phyloP scores from a whole-genome alignment of 2,797 vertebrate genomes.

The Nyctibius grandis region DNA sequence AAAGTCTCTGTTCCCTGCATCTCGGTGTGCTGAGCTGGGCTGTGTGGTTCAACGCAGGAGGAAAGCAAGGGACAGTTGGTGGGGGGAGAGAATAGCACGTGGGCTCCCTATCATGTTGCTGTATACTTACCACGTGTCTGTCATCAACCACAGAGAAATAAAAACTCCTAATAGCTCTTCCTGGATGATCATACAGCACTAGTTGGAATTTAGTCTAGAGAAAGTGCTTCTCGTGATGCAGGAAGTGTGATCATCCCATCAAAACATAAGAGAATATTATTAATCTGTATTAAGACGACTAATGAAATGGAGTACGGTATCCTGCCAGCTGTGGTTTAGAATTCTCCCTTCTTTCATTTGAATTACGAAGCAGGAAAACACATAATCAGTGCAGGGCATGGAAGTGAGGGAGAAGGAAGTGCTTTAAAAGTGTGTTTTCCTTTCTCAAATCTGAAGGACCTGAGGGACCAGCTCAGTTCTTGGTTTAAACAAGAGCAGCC shows the following conservation, averaged over 20 bases:
- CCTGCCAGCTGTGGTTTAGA: conserved; percentile 25
- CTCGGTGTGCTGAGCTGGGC: rapidly evolving
- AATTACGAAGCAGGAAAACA: background rate
- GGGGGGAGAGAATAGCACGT: background rate
- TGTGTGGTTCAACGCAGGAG: background rate
- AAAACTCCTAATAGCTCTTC: background rate
- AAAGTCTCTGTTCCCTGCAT: background rate
- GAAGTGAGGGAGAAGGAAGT: background rate
- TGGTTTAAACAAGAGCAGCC: background rate
- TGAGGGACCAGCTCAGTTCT: background rate
- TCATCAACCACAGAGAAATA: background rate
- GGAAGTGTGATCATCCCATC: background rate
- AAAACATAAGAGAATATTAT: background rate
- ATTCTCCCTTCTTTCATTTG: background rate
- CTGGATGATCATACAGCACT: background rate
- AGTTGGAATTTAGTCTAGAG: background rate
- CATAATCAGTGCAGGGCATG: background rate
- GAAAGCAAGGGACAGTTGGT: background rate
- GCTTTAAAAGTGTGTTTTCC: background rate
- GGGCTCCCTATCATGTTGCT: background rate
- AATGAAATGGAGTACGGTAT: background rate
- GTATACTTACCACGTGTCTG: background rate
- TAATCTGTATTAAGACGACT: background rate
- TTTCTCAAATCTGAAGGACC: background rate
- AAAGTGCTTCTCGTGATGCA: background rate